Base-by-base conservation (phyloP, 1,140 invertebrate genomes). In the Drepana arcuata region DNA sequence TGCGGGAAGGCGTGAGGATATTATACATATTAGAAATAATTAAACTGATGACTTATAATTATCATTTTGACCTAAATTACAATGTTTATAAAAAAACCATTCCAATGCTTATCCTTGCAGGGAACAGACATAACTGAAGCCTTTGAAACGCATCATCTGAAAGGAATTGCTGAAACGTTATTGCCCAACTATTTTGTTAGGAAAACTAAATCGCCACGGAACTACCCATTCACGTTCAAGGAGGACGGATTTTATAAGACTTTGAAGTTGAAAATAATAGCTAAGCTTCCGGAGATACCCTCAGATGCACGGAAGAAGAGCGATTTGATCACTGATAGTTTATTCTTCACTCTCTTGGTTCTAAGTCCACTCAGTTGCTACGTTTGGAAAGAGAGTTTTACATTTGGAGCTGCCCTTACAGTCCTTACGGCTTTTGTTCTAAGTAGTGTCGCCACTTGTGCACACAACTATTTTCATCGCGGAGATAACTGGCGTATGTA, bases 391-490 rank as follows among this genome's bases (percentile, higher is more conserved):
- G 61, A 53, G 15, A 71, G 58, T 48, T 43, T 55, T 11, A 16
- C 68, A 2, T 31, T 68, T 3, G 71, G 71, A 26, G 53, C 56
- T 5, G 33, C 46, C 0, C 43, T 64, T 3, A 69, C 60, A 10
- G 7, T 71, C 2, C 2, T 46, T 2, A 58, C 55, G 16, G 89
- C 87, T 1, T 34, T 88, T 2, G 67, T 85, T 12, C 60, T 94
- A 1, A 71, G 79, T 14, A 86, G 88, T 63, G 78, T 86, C 0
- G 70, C 82, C 7, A 84, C 90, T 15, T 84, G 81, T 12, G 87
- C 88, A 0, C 94, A 96, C 61, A 96, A 95, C 71, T 96, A 92
- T 60, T 90, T 95, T 30, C 94, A 96, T 62, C 86, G 89, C 53
- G 86, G 84, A 12, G 89, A 95, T 57, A 94, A 88, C 59, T 94